Evolutionary conservation across 2,888 invertebrate species (phyloP), one percentile per base, ranked within the genome.

Genomic region (Eupithecia inturbata): DNA sequence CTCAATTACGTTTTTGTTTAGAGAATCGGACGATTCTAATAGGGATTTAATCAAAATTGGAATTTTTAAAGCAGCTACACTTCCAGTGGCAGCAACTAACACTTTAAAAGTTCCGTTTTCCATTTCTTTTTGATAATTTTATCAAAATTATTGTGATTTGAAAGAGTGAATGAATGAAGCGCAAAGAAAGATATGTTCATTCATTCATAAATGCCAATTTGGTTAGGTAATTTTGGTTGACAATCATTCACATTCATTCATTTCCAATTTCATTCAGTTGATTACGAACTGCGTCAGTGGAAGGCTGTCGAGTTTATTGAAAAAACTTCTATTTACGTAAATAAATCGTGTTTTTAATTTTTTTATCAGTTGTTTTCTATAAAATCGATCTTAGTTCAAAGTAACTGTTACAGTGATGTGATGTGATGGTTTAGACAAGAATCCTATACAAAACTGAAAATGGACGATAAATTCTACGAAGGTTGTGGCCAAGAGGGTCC

Each of bases 41-140:
- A 94, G 66, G 28, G 84, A 80, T 79, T 96, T 91, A 16, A 98
- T 92, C 79, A 99, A 88, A 78, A 95, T 84, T 0, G 97, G 97
- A 77, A 99, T 90, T 95, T 99, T 99, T 67, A 99, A 96, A 22
- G 98, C 96, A 67, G 99, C 99, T 16, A 99, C 99, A 91, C 99
- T 99, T 68, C 99, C 99, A 3, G 99, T 99, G 81, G 98, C 97
- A 62, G 97, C 98, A 78, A 99, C 91, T 71, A 99, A 91, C 79
- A 99, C 88, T 88, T 97, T 96, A 75, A 81, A 89, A 9, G 82
- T 78, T 39, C 79, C 80, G 78, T 83, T 87, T 53, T 88, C 89
- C 91, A 92, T 92, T 12, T 53, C 7, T 41, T 67, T 41, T 26
- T 39, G 14, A 0, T 10, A 53, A 10, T 28, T 3, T 10, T 57